These are phyloP conservation scores for Melikaiella ostensackeni DNA, from an alignment of 2,888 invertebrate species.

Conservation along the genomic window DNA sequence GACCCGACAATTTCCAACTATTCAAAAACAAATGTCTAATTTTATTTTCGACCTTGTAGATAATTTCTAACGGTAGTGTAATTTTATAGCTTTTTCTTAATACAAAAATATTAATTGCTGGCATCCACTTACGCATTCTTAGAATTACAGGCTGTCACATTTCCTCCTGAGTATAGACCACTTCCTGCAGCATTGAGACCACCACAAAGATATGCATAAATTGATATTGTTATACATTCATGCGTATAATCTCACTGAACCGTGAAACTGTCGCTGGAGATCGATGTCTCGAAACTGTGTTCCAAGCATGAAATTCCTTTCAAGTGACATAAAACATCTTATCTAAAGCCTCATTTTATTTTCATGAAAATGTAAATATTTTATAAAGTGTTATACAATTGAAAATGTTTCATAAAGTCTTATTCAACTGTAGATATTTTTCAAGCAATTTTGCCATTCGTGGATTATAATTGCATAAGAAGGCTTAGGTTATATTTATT, in stretches of 20 bases:
- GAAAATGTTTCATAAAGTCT: too few relatives aligned
- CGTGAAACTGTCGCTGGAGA: slow-evolving; percentile 21
- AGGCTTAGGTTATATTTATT: too few relatives aligned
- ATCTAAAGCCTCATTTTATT: not conserved
- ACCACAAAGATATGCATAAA: not conserved
- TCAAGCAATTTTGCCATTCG: not conserved
- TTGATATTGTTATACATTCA: slow-evolving; percentile 10
- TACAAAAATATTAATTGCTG: not conserved
- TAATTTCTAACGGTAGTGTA: too few relatives aligned
- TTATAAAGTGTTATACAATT: not conserved
- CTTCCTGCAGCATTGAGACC: not conserved
- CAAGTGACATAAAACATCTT: not conserved
- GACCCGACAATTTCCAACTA: too few relatives aligned
- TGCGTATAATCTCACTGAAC: slow-evolving; percentile 9
- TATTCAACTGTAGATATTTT: not conserved
- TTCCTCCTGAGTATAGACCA: not conserved
- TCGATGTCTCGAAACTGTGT: slow-evolving; percentile 12
- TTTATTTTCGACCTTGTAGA: too few relatives aligned
- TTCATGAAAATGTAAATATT: not conserved
- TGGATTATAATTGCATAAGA: too few relatives aligned
- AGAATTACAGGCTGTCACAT: not conserved
- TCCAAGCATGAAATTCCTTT: slow-evolving; percentile 9
- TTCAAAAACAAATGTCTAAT: too few relatives aligned
- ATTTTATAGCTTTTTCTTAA: too few relatives aligned
- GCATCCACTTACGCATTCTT: not conserved